Conservation (phyloP, 1,140 invertebrate genomes). For the Globodera ellingtonae region DNA sequence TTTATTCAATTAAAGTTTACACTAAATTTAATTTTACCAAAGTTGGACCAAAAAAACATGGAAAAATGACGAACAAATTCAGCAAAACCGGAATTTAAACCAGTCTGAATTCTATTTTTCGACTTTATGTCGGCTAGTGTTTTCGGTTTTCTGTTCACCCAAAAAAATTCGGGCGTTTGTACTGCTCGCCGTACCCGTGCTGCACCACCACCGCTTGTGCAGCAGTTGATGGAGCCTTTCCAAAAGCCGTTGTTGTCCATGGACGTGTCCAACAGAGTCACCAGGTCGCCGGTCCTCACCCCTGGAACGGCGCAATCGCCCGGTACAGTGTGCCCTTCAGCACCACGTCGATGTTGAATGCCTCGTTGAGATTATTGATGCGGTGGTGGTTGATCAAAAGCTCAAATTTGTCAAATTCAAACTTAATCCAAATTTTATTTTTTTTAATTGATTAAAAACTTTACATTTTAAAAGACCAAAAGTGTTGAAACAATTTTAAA, state of each 20-base stretch:
- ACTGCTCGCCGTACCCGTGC: not conserved
- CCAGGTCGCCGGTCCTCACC: constrained; percentile 32
- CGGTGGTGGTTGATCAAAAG: constrained; percentile 63
- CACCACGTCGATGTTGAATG: constrained; percentile 53
- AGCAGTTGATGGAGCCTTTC: constrained; percentile 30
- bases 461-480: no score
- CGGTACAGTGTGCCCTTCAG: constrained; percentile 33
- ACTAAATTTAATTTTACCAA: no score
- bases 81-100: not conserved
- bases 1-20: no score
- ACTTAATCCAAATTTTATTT: no score
- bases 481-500: no score
- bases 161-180: not conserved
- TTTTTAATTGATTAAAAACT: no score
- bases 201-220: not conserved
- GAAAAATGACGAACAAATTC: no score
- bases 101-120: no score
- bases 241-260: constrained; percentile 49
- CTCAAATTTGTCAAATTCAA: no score
- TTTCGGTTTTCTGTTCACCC: no score
- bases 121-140: no score
- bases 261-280: constrained; percentile 41
- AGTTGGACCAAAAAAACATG: no score
- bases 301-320: constrained; percentile 4
- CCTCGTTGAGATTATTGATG: constrained; percentile 64